Evolutionary conservation across 1,140 invertebrate genomes (phyloP).

Genomic region (Nasonia longicornis): DNA sequence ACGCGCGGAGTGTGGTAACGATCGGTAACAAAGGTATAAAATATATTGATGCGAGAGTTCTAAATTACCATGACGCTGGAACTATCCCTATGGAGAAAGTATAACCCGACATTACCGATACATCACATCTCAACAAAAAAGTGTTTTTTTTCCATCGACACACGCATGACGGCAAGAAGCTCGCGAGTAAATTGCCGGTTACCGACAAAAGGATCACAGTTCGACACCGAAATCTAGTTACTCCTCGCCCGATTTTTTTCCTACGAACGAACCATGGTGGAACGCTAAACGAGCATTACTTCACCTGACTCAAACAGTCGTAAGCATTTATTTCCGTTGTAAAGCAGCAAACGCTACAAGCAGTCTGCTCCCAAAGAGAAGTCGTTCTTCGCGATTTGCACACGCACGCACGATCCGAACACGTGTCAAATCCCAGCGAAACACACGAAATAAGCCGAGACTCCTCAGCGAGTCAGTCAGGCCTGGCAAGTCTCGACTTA

Average conservation of each 20-base stretch:
- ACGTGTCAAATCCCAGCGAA: neutral
- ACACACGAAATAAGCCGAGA: neutral
- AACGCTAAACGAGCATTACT: no score
- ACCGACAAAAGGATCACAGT: no score
- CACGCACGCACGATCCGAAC: neutral
- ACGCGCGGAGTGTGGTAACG: neutral
- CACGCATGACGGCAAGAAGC: no score
- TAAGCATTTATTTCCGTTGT: neutral
- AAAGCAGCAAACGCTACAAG: neutral
- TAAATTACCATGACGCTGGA: neutral
- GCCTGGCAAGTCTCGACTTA: constrained; percentile 15
- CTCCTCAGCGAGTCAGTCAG: neutral
- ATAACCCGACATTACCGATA: neutral
- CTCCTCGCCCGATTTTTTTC: no score
- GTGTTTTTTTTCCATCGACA: no score
- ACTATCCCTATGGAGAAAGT: neutral
- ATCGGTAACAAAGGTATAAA: no score
- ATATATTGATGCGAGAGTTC: neutral
- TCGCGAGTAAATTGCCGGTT: no score
- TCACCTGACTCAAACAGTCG: no score
- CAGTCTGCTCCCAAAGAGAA: neutral
- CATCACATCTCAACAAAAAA: neutral
- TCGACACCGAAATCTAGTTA: no score
- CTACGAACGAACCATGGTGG: no score
- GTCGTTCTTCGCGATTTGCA: neutral